Base-by-base conservation (phyloP, 1,140 invertebrate genomes). In the Drosophila murphyi region DNA sequence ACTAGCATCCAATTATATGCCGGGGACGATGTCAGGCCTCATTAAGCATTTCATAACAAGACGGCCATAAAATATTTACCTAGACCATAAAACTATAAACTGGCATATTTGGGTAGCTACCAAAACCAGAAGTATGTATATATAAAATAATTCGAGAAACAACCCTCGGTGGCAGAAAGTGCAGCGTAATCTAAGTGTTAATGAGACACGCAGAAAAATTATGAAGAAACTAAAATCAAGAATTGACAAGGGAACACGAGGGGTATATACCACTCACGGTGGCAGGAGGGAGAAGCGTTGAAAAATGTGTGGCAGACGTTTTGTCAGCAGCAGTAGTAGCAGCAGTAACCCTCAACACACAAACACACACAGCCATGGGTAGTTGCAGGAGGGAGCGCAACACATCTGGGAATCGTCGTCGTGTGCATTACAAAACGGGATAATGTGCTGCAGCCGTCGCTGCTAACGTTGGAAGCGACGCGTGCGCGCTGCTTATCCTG, bases 361-460 rank as follows among this genome's bases (percentile, higher is more conserved):
- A 48, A 20, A 20, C 20, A 20, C 20, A 20, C 20, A 35, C 39
- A 55, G 34, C 34, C 20, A 20, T 2, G 20, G 20, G 20, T 20
- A 20, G 20, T 20, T 20, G n/a, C n/a, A 32, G 48, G 37, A 6
- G 35, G 45, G 41, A 64, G 39, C 28, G 45, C 31, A 31, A 43
- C 64, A 80, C 80, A 89, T 88, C 83, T 88, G 83, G 83, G 83
- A 87, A 88, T 82, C 72, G 78, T 20, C 57, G 52, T 65, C 83
- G 83, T 89, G 85, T 89, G 83, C 83, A 88, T 88, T 76, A 70
- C 83, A 32, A 62, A 83, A 77, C 67, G 85, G 85, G 78, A 88
- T 89, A 83, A 87, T 85, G 82, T 86, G 82, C 82, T 81, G 55
- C 74, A 67, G 59, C 32, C 75, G 57, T n/a, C 59, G 34, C 20